phyloP scores from a whole-genome alignment of 2,888 invertebrate species.

The Caenorhabditis sp. region DNA sequence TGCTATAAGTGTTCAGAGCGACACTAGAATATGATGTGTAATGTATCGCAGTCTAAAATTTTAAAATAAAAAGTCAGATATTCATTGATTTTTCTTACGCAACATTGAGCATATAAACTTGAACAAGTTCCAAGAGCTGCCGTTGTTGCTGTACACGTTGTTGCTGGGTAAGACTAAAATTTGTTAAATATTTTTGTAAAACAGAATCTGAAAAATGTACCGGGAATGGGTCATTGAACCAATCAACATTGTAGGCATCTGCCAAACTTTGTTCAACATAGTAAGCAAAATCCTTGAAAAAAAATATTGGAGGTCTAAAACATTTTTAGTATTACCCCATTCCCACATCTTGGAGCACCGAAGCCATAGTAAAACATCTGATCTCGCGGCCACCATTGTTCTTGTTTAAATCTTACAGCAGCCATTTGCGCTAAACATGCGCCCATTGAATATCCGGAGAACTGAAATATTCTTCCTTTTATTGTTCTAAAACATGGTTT shows the following conservation, averaged over 20 bases:
- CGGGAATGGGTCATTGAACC: constrained; percentile 29
- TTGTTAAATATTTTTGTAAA: not conserved
- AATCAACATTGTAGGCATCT: constrained; percentile 25
- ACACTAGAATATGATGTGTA: constrained; percentile 34
- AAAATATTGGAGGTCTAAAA: not conserved
- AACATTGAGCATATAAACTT: constrained; percentile 24
- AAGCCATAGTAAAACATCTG: constrained; percentile 42
- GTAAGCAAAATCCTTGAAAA: constrained; percentile 36
- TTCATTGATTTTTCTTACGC: constrained; percentile 12
- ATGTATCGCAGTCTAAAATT: constrained; percentile 20
- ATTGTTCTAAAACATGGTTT: not conserved
- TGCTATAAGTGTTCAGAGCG: constrained; percentile 18
- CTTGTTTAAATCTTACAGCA: constrained; percentile 33
- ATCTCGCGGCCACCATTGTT: constrained; percentile 40
- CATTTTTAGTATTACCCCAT: constrained; percentile 19
- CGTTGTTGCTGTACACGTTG: constrained; percentile 20
- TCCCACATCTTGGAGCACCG: constrained; percentile 41
- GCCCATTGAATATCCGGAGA: constrained; percentile 37
- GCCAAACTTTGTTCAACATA: constrained; percentile 37
- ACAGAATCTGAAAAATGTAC: constrained; percentile 3
- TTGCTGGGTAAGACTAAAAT: constrained; percentile 21
- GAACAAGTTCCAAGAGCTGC: constrained; percentile 23
- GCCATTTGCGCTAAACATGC: constrained; percentile 42
- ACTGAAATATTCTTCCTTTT: constrained; percentile 13
- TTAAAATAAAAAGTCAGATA: not conserved